Conservation (phyloP, 2,888 invertebrate species). For the Hyposoter dolosus region DNA sequence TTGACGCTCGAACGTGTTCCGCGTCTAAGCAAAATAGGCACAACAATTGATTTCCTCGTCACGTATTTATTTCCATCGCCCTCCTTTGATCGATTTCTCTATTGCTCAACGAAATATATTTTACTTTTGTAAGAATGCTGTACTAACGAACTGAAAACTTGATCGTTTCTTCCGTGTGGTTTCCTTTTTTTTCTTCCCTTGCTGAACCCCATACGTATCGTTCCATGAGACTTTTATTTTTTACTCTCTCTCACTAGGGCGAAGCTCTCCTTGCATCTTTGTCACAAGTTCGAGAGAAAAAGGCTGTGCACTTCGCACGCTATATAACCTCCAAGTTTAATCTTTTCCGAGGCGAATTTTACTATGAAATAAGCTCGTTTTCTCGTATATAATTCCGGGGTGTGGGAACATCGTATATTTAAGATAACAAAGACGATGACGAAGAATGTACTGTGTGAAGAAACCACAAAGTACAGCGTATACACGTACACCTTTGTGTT, state of each 20-base stretch:
- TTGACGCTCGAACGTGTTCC: slow-evolving; percentile 26
- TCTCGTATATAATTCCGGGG: slow-evolving; percentile 44
- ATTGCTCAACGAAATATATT: slow-evolving; percentile 57
- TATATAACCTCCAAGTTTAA: slow-evolving; percentile 59
- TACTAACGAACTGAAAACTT: slow-evolving; percentile 2
- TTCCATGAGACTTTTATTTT: slow-evolving; percentile 33
- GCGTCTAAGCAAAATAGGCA: slow-evolving; percentile 22
- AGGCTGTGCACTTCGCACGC: slow-evolving; percentile 45
- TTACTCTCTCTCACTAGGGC: slow-evolving; percentile 49
- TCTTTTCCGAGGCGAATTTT: slow-evolving; percentile 53
- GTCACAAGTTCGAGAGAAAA: slow-evolving; percentile 19
- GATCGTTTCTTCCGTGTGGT: background rate
- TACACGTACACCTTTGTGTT: background rate
- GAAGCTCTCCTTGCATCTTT: background rate
- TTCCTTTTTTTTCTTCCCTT: slow-evolving; percentile 28
- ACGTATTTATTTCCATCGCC: slow-evolving; percentile 29
- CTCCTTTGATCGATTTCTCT: slow-evolving; percentile 65
- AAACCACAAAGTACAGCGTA: slow-evolving; percentile 22
- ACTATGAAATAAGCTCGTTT: slow-evolving; percentile 51
- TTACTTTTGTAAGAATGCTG: slow-evolving; percentile 23
- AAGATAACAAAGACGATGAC: slow-evolving; percentile 51
- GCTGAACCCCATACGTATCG: slow-evolving; percentile 64
- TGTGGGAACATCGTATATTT: slow-evolving; percentile 59
- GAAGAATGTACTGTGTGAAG: slow-evolving; percentile 24
- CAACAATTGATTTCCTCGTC: slow-evolving; percentile 51